A percentile compares a stretch with the other conserved stretches of the same genome.
phyloP scores from a whole-genome alignment of 2,888 invertebrate genomes.

The Machimus rusticus region DNA sequence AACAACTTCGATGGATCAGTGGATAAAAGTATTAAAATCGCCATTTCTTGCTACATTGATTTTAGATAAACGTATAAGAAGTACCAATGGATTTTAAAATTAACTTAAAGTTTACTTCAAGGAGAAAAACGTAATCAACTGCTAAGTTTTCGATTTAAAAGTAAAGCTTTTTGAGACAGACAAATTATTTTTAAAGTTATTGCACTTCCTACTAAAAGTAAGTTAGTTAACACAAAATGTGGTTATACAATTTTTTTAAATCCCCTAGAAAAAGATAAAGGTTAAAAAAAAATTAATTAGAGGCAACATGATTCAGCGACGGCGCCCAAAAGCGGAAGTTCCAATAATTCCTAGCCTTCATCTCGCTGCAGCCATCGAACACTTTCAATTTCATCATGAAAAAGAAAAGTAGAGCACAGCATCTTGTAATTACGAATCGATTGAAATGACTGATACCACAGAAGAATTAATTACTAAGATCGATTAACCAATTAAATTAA shows the following conservation, averaged over 20 bases:
- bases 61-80: no score
- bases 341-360: background rate
- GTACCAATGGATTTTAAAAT: no score
- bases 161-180: no score
- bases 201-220: no score
- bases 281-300: background rate
- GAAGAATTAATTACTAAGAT: background rate
- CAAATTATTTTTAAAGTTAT: no score
- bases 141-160: no score
- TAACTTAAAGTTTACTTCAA: no score
- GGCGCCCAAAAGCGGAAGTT: background rate
- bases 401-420: background rate
- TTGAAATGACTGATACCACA: background rate
- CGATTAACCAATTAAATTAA: background rate
- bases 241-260: background rate
- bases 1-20: no score
- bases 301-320: background rate
- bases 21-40: no score
- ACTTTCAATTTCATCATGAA: background rate
- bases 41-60: no score
- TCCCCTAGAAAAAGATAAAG: background rate
- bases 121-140: no score
- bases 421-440: background rate
- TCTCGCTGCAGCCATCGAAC: background rate
- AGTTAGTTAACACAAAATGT: no score